Conservation (phyloP, 37 sponge, comb jelly and placozoan species). For the Ephydatia muelleri region DNA sequence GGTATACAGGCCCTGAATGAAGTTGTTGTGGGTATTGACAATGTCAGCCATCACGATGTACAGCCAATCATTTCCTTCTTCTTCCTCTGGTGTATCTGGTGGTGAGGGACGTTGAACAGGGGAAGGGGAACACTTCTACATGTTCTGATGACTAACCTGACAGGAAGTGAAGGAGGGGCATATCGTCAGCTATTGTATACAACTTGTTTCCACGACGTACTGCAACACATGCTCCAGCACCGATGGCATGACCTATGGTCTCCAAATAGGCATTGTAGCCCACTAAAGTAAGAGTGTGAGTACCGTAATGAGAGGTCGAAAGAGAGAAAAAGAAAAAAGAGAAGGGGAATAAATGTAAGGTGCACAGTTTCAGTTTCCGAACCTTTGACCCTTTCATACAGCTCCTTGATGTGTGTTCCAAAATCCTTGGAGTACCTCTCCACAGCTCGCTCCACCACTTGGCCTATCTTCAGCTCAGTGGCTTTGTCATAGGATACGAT, state of each 20-base stretch:
- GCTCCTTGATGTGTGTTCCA: neutral
- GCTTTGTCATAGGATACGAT: conserved; percentile 27
- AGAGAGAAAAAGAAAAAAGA: neutral
- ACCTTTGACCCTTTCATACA: conserved; percentile 63
- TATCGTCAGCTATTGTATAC: conserved; percentile 40
- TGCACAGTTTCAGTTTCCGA: neutral
- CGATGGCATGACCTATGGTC: conserved; percentile 61
- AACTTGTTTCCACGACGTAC: conserved; percentile 41
- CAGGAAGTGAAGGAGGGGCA: conserved; percentile 45
- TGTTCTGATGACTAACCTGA: neutral
- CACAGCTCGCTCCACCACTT: neutral
- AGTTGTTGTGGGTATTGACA: conserved; percentile 26
- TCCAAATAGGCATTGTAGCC: conserved; percentile 69
- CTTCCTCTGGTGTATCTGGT: conserved; percentile 2
- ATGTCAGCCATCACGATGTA: conserved; percentile 52
- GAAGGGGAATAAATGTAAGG: neutral
- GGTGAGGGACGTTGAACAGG: neutral
- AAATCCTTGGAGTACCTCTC: neutral
- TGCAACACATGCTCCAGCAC: conserved; percentile 62
- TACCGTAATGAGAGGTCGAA: neutral
- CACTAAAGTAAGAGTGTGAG: neutral
- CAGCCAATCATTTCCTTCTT: conserved; percentile 62
- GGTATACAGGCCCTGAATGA: neutral
- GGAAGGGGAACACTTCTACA: neutral
- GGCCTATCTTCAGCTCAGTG: neutral